phyloP scores from a whole-genome alignment of 1,140 invertebrate genomes.

The Carposina sasakii region DNA sequence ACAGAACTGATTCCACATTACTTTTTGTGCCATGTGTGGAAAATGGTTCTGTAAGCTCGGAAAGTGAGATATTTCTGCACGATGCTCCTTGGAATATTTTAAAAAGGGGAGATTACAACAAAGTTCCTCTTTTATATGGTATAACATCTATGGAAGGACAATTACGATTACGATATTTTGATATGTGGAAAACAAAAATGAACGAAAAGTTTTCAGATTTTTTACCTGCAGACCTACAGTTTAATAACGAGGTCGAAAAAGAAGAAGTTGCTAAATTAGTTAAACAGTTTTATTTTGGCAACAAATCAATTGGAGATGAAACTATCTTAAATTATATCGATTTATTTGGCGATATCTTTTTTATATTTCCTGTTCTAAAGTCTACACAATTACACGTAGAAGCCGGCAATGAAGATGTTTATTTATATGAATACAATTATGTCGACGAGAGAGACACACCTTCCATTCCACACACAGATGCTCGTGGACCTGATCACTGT shows the following conservation, averaged over 20 bases:
- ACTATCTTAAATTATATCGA: slow-evolving; percentile 32
- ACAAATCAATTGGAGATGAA: slow-evolving; percentile 22
- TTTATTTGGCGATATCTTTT: slow-evolving; percentile 39
- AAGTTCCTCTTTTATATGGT: slow-evolving; percentile 41
- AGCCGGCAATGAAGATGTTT: slow-evolving; percentile 37
- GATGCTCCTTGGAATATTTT: slow-evolving; percentile 33
- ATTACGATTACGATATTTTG: slow-evolving; percentile 25
- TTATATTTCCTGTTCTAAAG: slow-evolving; percentile 31
- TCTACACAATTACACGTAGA: slow-evolving; percentile 32
- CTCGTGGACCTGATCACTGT: slow-evolving; percentile 29
- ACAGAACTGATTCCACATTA: slow-evolving; percentile 22
- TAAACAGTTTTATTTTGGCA: slow-evolving; percentile 44
- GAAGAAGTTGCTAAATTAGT: slow-evolving; percentile 27
- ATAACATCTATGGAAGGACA: slow-evolving; percentile 44
- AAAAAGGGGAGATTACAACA: slow-evolving; percentile 33
- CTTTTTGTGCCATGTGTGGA: slow-evolving; percentile 36
- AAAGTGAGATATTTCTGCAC: slow-evolving; percentile 28
- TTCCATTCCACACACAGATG: slow-evolving; percentile 17
- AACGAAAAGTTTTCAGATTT: slow-evolving; percentile 45
- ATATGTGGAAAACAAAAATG: slow-evolving; percentile 38
- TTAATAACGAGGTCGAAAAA: slow-evolving; percentile 30
- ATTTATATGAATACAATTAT: slow-evolving; percentile 46
- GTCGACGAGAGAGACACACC: slow-evolving; percentile 10
- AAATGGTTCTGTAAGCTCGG: slow-evolving; percentile 11
- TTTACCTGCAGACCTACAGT: slow-evolving; percentile 40